Percentiles rank a stretch among this genome's conserved stretches.
Evolutionary conservation across 2,113 vertebrate species (phyloP).

Genomic region (Motacilla tschutschensis): DNA sequence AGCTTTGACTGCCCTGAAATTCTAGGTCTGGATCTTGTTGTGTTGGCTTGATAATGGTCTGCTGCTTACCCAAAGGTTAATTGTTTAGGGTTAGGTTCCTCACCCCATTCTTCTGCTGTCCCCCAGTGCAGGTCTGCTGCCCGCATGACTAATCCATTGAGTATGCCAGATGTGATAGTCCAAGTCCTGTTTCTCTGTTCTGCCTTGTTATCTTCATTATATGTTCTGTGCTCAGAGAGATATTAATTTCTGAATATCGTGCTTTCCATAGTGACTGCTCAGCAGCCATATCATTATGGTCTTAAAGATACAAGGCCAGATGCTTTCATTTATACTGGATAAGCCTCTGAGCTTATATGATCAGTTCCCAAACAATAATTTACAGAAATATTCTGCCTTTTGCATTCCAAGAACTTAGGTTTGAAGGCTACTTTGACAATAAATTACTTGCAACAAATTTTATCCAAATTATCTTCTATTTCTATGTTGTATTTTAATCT

Average conservation of each 20-base stretch:
- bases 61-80: background rate
- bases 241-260: background rate
- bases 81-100: background rate
- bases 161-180: background rate
- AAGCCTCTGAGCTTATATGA: background rate
- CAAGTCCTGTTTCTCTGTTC: background rate
- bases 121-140: background rate
- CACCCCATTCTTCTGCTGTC: background rate
- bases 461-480: background rate
- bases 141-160: background rate
- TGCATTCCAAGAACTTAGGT: background rate
- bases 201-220: background rate
- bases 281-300: background rate
- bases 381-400: constrained; percentile 1
- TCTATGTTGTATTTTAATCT: background rate
- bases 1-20: background rate
- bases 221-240: background rate
- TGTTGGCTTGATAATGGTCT: background rate
- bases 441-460: background rate
- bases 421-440: background rate
- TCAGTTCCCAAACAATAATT: constrained; percentile 10
- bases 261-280: background rate
- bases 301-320: constrained; percentile 7
- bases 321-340: constrained; percentile 22
- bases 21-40: background rate